A percentile compares a stretch with the other conserved stretches of the same genome.
phyloP scores from a whole-genome alignment of 1,140 invertebrate species.

The Alviniconcha marisindica region DNA sequence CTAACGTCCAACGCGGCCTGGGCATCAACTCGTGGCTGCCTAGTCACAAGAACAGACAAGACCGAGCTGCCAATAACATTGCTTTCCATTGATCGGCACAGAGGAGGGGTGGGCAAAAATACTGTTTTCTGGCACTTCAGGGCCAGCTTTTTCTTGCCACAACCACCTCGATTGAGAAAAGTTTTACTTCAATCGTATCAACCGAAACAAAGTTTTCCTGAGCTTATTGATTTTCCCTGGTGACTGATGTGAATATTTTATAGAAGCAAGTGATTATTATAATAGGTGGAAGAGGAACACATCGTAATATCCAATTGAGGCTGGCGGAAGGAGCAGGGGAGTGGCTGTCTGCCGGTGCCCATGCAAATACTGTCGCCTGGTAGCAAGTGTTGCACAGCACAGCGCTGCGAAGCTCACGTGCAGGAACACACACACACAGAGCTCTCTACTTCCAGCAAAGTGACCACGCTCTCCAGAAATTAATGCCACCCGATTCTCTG shows the following conservation, averaged over 20 bases:
- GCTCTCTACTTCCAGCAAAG: too few relatives aligned
- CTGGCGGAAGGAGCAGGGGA: slow-evolving; percentile 23
- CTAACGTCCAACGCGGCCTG: slow-evolving; percentile 29
- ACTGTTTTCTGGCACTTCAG: too few relatives aligned
- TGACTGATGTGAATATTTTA: slow-evolving; percentile 40
- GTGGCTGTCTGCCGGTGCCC: slow-evolving; percentile 1
- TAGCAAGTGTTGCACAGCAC: slow-evolving; percentile 12
- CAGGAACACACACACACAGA: neutral
- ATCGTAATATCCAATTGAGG: slow-evolving; percentile 36
- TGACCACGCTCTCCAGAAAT: too few relatives aligned
- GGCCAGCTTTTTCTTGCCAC: too few relatives aligned
- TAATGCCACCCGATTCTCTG: too few relatives aligned
- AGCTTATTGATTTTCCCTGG: slow-evolving; percentile 29
- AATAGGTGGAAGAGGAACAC: slow-evolving; percentile 19
- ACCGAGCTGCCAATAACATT: slow-evolving; percentile 36
- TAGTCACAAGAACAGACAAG: slow-evolving; percentile 30
- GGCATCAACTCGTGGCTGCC: slow-evolving; percentile 45
- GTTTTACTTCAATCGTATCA: neutral
- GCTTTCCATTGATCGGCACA: slow-evolving; percentile 34
- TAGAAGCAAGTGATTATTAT: slow-evolving; percentile 39
- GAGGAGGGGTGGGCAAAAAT: neutral
- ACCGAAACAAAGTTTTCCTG: slow-evolving; percentile 32
- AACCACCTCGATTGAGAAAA: too few relatives aligned
- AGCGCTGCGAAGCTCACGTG: neutral
- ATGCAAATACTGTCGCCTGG: slow-evolving; percentile 18